A percentile compares a stretch with the other conserved stretches of the same genome.
phyloP scores from a whole-genome alignment of 2,888 invertebrate genomes.

The Eristalinus aeneus region DNA sequence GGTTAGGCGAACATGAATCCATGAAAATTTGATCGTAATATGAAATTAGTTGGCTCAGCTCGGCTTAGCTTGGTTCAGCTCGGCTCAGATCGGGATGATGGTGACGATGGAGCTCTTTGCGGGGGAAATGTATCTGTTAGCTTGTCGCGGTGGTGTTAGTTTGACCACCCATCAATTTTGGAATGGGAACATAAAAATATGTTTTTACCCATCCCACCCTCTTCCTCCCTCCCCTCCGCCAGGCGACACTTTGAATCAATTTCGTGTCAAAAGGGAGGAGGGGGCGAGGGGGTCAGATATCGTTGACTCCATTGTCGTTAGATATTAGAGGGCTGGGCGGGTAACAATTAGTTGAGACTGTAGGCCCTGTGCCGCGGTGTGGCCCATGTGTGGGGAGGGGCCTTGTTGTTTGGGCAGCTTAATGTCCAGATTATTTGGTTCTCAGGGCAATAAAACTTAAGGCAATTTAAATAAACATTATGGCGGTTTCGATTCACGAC shows the following conservation, averaged over 20 bases:
- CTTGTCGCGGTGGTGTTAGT: conserved; percentile 33
- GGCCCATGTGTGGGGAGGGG: background rate
- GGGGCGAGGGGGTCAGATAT: background rate
- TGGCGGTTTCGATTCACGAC: background rate
- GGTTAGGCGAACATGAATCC: conserved; percentile 41
- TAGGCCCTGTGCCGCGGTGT: background rate
- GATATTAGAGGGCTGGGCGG: background rate
- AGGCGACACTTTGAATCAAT: background rate
- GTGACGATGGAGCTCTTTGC: background rate
- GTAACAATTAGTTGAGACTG: conserved; percentile 9
- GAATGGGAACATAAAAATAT: conserved; percentile 62
- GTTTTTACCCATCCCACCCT: background rate
- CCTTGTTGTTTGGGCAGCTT: background rate
- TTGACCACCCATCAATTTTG: conserved; percentile 66
- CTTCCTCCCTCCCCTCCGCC: background rate
- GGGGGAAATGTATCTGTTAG: background rate
- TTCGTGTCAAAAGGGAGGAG: background rate
- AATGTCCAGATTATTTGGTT: conserved; percentile 11
- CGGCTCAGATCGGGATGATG: background rate
- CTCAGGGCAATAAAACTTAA: conserved; percentile 51
- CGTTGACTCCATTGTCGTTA: background rate
- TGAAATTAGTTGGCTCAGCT: conserved; percentile 38
- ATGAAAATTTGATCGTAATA: conserved; percentile 49
- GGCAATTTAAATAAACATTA: conserved; percentile 53
- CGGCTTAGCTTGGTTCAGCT: background rate